Evolutionary conservation across 2,888 invertebrate species (phyloP).

Genomic region (Andrena marginata): DNA sequence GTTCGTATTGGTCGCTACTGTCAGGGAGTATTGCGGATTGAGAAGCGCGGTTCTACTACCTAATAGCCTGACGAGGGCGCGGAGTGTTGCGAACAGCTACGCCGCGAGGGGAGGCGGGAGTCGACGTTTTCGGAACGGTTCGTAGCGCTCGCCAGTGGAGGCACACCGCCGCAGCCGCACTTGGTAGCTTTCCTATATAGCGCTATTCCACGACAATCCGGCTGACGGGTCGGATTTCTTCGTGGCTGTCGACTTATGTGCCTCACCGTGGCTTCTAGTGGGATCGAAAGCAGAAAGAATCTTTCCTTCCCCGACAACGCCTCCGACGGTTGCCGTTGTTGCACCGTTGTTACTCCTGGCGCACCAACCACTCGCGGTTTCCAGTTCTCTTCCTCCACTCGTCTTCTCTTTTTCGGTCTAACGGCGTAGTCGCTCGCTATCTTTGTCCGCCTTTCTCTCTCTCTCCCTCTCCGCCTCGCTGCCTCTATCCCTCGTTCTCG

Average conservation of each 20-base stretch:
- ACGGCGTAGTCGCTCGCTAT: slow-evolving; percentile 45
- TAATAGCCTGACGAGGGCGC: slow-evolving; percentile 66
- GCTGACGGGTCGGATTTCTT: slow-evolving; percentile 60
- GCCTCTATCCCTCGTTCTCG: slow-evolving; percentile 10
- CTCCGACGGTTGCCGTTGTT: slow-evolving; percentile 12
- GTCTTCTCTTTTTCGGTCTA: slow-evolving; percentile 43
- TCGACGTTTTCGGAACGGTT: slow-evolving; percentile 80
- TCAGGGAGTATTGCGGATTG: slow-evolving; percentile 56
- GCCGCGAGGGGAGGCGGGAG: slow-evolving; percentile 58
- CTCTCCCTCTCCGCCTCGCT: slow-evolving; percentile 17
- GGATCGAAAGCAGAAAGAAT: slow-evolving; percentile 29
- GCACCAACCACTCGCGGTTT: slow-evolving; percentile 21
- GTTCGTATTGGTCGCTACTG: slow-evolving; percentile 49
- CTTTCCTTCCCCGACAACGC: slow-evolving; percentile 35
- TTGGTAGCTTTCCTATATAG: slow-evolving; percentile 60
- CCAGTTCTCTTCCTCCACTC: slow-evolving; percentile 15
- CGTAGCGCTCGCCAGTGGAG: slow-evolving; percentile 66
- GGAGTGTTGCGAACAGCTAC: slow-evolving; percentile 53
- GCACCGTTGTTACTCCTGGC: slow-evolving; percentile 25
- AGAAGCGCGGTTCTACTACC: slow-evolving; percentile 66
- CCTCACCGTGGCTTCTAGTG: slow-evolving; percentile 23
- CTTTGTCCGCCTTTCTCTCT: not conserved
- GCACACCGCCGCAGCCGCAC: slow-evolving; percentile 65
- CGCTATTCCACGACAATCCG: slow-evolving; percentile 59
- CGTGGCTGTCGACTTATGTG: slow-evolving; percentile 43